Evolutionary conservation across 2,797 vertebrate genomes (phyloP).

Genomic region (Alosa sapidissima): DNA sequence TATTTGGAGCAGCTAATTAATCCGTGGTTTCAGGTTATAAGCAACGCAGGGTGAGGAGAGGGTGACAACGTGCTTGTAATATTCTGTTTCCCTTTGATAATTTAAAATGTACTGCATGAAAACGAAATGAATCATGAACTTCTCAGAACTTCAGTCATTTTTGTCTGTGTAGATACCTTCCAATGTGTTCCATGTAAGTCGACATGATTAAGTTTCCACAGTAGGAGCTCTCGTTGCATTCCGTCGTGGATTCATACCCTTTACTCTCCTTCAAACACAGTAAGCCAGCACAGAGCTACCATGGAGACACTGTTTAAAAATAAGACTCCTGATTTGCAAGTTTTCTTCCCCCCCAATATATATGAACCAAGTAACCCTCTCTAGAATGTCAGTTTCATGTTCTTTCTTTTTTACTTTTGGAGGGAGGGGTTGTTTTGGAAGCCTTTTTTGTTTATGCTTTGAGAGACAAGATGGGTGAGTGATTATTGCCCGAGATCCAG

Average conservation of each 20-base stretch:
- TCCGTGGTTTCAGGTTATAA: not conserved
- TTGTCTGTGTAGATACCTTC: not conserved
- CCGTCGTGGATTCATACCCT: not conserved
- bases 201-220: not conserved
- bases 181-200: not conserved
- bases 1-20: not conserved
- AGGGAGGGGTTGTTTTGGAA: not conserved
- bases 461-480: constrained; percentile 2
- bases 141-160: not conserved
- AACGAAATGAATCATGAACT: not conserved
- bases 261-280: not conserved
- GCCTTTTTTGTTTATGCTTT: not conserved
- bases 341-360: not conserved
- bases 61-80: not conserved
- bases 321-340: not conserved
- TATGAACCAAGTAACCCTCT: not conserved
- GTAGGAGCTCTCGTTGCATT: too few relatives aligned
- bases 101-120: not conserved
- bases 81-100: not conserved
- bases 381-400: not conserved
- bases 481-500: not conserved
- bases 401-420: not conserved
- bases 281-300: not conserved
- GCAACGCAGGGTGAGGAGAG: not conserved
- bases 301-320: not conserved